phyloP scores from a whole-genome alignment of 2,888 invertebrate genomes.

The Trichogramma evanescens region DNA sequence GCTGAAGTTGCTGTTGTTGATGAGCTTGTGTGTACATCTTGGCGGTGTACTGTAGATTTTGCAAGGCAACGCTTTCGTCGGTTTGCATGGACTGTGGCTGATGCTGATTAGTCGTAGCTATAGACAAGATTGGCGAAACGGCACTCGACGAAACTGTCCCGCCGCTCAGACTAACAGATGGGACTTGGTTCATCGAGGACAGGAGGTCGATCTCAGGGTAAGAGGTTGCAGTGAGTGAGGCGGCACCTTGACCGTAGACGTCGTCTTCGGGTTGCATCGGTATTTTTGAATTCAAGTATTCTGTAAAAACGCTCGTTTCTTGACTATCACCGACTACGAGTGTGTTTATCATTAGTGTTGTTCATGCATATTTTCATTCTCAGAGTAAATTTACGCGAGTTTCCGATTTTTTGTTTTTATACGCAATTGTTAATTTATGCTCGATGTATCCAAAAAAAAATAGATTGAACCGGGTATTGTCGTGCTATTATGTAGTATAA shows the following conservation, averaged over 20 bases:
- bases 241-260: conserved; percentile 38
- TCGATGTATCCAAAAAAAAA: too few species aligned
- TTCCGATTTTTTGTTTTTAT: too few species aligned
- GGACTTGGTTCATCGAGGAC: conserved; percentile 38
- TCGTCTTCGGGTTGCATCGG: conserved; percentile 59
- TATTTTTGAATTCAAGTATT: conserved; percentile 53
- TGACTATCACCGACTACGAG: not conserved
- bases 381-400: too few species aligned
- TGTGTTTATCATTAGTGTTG: too few species aligned
- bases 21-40: conserved; percentile 42
- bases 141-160: not conserved
- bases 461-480: too few species aligned
- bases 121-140: not conserved
- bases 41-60: conserved; percentile 43
- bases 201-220: conserved; percentile 43
- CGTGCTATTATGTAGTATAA: too few species aligned
- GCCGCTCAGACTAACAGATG: conserved; percentile 22
- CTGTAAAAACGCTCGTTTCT: conserved; percentile 37
- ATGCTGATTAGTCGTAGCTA: conserved; percentile 19
- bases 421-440: too few species aligned
- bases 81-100: conserved; percentile 13
- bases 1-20: conserved; percentile 19
- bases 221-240: conserved; percentile 29
- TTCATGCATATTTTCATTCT: too few species aligned
- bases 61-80: conserved; percentile 33